Evolutionary conservation across 2,113 vertebrate species (phyloP), one percentile per base, ranked within the genome.

Genomic region (Xiphorhynchus elegans): DNA sequence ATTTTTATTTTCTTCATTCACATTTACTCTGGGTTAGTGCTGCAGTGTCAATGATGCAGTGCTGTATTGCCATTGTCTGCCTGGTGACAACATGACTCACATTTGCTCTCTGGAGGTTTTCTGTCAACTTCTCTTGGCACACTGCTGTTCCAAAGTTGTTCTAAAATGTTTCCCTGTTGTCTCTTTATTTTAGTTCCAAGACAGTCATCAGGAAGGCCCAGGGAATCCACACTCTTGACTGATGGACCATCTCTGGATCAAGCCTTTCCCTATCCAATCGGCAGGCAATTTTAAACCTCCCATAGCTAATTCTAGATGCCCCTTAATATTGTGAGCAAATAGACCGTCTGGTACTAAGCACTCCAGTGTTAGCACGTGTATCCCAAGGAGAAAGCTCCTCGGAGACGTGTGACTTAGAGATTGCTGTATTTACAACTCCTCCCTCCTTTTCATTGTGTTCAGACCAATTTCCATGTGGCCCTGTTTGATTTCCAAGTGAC

Each of bases 251-350:
- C 97, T 98, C 97, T 94, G 96, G 98, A 98, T 97, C 89, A 97
- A 98, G 97, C 97, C 97, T 98, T 97, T 97, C 97, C 98, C 73
- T 98, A 96, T 96, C 97, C 96, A 79, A 97, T 97, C 93, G 95
- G 97, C 97, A 98, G 98, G 97, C 97, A 91, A 98, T 98, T 98
- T 97, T 95, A 95, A 78, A 87, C 79, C 96, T 97, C 97, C 98
- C 97, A 93, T 98, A 98, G 98, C 97, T 98, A 98, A 98, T 96
- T 98, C 97, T 98, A 98, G 98, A 97, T 98, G 98, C 98, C 98
- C 98, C 96, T 97, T 95, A 97, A 97, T 98, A 97, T 98, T 97
- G 98, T 98, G 97, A 98, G 98, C 98, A 98, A 97, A 98, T 97
- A 98, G 97, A 97, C 97, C 86, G 90, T 98, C 96, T 96, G 98